Evolutionary conservation across 2,797 vertebrate species (phyloP), one percentile per base, ranked within the genome.

Genomic region (Chaunax sp.): DNA sequence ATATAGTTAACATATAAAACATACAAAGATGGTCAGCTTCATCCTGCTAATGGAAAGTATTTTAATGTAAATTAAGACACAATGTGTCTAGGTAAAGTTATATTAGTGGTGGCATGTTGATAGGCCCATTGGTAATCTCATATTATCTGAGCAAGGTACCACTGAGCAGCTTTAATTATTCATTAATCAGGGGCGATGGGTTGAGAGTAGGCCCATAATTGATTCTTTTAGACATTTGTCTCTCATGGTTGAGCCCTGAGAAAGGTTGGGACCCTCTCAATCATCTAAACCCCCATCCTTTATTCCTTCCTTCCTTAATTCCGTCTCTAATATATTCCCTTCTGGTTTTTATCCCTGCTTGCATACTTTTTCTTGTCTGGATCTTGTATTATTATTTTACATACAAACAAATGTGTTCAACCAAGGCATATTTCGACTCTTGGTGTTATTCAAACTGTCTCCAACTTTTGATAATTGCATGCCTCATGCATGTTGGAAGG

Each of bases 181-280:
- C 83, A 93, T 91, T 84, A 79, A 88, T 89, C 82, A 81, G 72
- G 76, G 77, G 75, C 54, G 50, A 83, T 80, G 78, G 85, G 64
- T 83, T 77, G 73, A 71, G 80, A 80, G 81, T 46, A 49, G 81
- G 62, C 55, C 82, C 79, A 75, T 88, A 86, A 91, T 85, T 91
- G 87, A 92, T 91, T 91, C 77, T 87, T 87, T 82, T 80, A 89
- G 86, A 85, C 80, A 69, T 88, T 88, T 89, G 88, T 89, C 89
- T 89, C 77, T 85, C 63, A 50, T 83, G 69, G 70, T 75, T 82
- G 71, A 73, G 67, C 64, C 57, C 23, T 3, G 54, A 85, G 58
- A 81, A 63, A 78, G 53, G 33, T 51, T 59, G 52, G 71, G 75
- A 83, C 85, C 75, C 64, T 78, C 61, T 81, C 63, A 75, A 69